Base-by-base conservation (phyloP, 23 tunicate genomes). In the Diplosoma virens region DNA sequence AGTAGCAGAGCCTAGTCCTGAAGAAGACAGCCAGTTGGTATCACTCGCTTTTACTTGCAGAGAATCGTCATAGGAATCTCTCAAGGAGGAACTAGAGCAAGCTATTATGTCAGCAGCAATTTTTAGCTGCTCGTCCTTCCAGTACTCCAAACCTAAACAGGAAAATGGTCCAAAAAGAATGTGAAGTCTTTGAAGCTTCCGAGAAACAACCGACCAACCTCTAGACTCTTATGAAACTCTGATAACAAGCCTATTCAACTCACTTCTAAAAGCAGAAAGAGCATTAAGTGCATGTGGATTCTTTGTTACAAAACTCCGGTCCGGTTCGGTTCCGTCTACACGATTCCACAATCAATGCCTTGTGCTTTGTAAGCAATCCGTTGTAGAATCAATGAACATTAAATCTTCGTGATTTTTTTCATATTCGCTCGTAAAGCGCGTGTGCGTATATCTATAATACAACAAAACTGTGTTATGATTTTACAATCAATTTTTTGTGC, bases 211-310 rank as follows among this genome's bases (percentile, higher is more conserved):
- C 83, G 3, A 77, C 83, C 77, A 63, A 79, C 59, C 60, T 79
- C 67, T 37, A 79, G 59, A 25, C 59, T 79, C 75, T 79, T 79
- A 36, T 79, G 83, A 77, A 79, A 33, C 74, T 45, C 75, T 79
- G 83, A 59, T 72, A 47, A 47, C n/a, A n/a, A n/a, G n/a, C n/a
- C 61, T 26, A 72, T 72, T 48, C 61, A 72, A 61, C 60, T 61
- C 78, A 72, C 78, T 79, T 79, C 83, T 65, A 77, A 77, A 79
- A 79, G 83, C 83, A 79, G 86, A 81, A 71, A 71, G 86, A 71
- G 79, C 86, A 81, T 59, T 77, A 7, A 67, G 74, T 79, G 83
- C 74, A 79, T 46, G 59, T 79, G 73, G 83, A 59, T 77, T 64
- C 33, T 79, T 79, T 65, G 77, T 26, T 37, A 79, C 75, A 47